Evolutionary conservation across 2,797 vertebrate species (phyloP).

Genomic region (Rhodeus uyekii): DNA sequence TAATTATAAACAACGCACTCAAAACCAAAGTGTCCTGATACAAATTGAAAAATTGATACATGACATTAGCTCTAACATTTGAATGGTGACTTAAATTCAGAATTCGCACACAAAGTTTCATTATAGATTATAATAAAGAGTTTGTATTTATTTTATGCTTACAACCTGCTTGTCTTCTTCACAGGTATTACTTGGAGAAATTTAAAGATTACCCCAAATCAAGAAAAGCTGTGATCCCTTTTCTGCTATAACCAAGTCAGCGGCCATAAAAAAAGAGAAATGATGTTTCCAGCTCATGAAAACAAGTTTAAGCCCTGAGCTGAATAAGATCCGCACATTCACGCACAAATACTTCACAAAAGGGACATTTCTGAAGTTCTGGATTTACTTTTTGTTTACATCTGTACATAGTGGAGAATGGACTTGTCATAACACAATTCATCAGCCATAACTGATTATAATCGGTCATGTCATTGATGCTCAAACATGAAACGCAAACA

Average conservation of each 20-base stretch:
- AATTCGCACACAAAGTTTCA: neutral
- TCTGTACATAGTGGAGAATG: neutral
- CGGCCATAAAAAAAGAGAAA: neutral
- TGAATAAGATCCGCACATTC: neutral
- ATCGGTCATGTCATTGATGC: neutral
- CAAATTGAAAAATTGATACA: neutral
- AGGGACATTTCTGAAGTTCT: neutral
- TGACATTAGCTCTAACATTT: neutral
- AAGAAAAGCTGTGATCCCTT: slow-evolving; percentile 74
- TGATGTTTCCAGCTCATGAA: neutral
- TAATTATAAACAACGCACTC: neutral
- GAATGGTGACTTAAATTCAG: neutral
- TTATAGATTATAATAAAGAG: neutral
- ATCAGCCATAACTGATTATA: neutral
- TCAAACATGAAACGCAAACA: neutral
- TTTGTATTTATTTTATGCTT: neutral
- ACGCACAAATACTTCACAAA: neutral
- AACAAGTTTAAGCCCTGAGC: neutral
- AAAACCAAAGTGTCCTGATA: neutral
- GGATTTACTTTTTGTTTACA: slow-evolving; percentile 27
- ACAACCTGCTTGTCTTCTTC: neutral
- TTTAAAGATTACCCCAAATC: slow-evolving; percentile 71
- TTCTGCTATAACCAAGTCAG: slow-evolving; percentile 65
- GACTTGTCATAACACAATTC: neutral
- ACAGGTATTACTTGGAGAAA: slow-evolving; percentile 70